Evolutionary conservation across 2,888 invertebrate genomes (phyloP), one percentile per base, ranked within the genome.

Genomic region (Ganaspis brasiliensis): DNA sequence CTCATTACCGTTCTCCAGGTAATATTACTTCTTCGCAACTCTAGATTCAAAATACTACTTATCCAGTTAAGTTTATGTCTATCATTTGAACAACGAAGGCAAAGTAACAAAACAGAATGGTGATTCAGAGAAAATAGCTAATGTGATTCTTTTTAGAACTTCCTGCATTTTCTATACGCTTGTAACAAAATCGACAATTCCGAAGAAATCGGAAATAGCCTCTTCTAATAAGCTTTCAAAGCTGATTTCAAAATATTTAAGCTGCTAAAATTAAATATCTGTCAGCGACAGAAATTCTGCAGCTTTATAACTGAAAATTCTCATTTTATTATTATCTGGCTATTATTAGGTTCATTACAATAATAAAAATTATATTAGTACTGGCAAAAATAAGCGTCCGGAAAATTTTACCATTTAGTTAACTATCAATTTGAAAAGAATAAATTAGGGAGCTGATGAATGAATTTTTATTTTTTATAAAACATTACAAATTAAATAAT

Each of bases 51-150:
- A 52, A 49, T 49, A 49, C 49, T 52, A 49, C 49, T 49, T 49
- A 52, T 52, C 6, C 52, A n/a, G n/a, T 52, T 9, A 52, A 52
- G 52, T 52, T 52, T 52, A 52, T 52, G 52, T 52, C 52, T 52
- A 52, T 52, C 52, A 52, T 52, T 52, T 52, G 16, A 52, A 52
- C 52, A 52, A 52, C 52, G 52, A 52, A 52, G 16, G 52, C 52
- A 9, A 19, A 19, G 52, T 16, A 52, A 52, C 52, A 52, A 52
- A 52, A 19, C 52, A 19, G 19, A 52, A 19, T 16, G 52, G 52
- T 52, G 52, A 52, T 52, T 52, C 52, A n/a, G 16, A 52, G 52
- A 19, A 52, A 52, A 52, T 52, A 19, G 52, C 52, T 52, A 52
- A 16, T 19, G 12, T 52, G 52, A 52, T 52, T 52, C 52, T 52